These are phyloP conservation scores for Phoxinus phoxinus DNA, from an alignment of 2,113 vertebrate species.

Conservation along the genomic window DNA sequence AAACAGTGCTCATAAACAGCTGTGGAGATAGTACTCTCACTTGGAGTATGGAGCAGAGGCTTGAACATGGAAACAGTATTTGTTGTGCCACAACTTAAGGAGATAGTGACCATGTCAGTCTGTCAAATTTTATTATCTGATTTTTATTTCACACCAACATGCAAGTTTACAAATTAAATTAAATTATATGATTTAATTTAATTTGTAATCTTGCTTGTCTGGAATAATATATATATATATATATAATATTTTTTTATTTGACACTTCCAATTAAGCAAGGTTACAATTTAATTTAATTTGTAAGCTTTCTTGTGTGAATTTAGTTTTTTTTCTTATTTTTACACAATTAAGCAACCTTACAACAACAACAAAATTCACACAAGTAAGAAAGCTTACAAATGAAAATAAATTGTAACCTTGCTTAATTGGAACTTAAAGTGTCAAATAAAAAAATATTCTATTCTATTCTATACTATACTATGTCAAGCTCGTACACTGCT, in stretches of 20 bases:
- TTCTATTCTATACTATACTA: neutral
- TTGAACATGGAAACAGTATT: neutral
- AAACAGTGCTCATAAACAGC: neutral
- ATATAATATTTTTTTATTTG: too few species aligned
- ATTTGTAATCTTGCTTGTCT: too few species aligned
- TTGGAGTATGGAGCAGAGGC: neutral
- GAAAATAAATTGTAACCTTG: too few species aligned
- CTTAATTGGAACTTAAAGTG: too few species aligned
- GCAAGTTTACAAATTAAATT: neutral
- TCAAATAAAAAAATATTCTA: neutral
- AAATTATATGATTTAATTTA: neutral
- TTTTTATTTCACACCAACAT: neutral
- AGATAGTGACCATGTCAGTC: too few species aligned
- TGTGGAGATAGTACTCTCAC: neutral
- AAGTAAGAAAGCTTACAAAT: neutral
- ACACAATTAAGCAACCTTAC: too few species aligned
- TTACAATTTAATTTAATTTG: too few species aligned
- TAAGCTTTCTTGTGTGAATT: too few species aligned
- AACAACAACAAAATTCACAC: too few species aligned
- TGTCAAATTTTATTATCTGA: neutral
- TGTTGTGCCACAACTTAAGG: neutral
- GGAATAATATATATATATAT: too few species aligned
- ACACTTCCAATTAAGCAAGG: neutral
- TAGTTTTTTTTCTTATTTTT: too few species aligned
- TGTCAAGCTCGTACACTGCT: neutral